A percentile compares a stretch with the other conserved stretches of the same genome.
Conservation (phyloP, 2,888 invertebrate species). For the Caenorhabditis zanzibari region DNA sequence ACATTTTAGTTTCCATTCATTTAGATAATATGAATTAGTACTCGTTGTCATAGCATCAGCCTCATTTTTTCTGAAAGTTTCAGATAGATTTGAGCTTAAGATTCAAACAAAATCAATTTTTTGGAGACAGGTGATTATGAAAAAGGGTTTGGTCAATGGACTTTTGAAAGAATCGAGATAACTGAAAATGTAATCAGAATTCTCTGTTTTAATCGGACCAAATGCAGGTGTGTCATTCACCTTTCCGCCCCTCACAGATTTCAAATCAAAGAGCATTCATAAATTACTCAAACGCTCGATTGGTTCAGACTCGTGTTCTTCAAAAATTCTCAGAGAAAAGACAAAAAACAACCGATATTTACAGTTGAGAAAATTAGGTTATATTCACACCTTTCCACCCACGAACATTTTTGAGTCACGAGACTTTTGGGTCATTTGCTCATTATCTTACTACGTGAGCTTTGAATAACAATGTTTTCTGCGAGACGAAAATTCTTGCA, state of each 20-base stretch:
- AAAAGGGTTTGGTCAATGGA: background rate
- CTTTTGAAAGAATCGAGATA: conserved; percentile 6
- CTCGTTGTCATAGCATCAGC: conserved; percentile 13
- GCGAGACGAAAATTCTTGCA: no score
- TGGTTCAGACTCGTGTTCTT: background rate
- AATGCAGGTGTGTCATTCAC: conserved; percentile 4
- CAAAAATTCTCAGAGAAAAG: background rate
- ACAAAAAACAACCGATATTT: background rate
- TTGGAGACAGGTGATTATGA: conserved; percentile 8
- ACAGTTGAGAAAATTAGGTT: conserved; percentile 20
- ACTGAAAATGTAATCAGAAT: conserved; percentile 3
- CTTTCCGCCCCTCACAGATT: background rate
- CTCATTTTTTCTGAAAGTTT: conserved; percentile 6
- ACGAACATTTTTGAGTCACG: conserved; percentile 3
- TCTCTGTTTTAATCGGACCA: conserved; percentile 12
- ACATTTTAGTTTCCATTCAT: conserved; percentile 42
- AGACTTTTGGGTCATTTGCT: background rate
- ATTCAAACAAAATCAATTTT: background rate
- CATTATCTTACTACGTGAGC: conserved; percentile 2
- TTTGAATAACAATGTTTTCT: background rate
- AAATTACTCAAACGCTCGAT: background rate
- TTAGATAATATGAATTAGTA: conserved; percentile 28
- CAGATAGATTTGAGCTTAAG: background rate
- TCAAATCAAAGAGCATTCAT: background rate
- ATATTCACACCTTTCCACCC: conserved; percentile 6